Conservation (phyloP, 2,797 vertebrate species). For the Aldrovandia affinis region DNA sequence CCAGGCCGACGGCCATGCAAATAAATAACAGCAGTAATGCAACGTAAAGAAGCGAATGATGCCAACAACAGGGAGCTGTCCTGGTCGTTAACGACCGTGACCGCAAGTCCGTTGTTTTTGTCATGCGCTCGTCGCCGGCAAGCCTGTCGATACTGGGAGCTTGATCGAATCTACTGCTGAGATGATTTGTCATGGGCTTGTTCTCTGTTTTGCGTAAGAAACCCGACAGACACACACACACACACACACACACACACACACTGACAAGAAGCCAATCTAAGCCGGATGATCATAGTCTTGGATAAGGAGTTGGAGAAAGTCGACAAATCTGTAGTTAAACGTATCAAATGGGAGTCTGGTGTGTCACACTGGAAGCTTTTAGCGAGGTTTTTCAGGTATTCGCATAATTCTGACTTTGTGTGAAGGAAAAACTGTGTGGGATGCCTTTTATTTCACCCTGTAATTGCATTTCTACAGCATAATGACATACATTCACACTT, state of each 20-base stretch:
- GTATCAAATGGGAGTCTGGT: neutral
- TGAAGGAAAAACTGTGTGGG: conserved; percentile 32
- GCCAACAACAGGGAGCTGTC: neutral
- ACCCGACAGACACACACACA: too few relatives aligned
- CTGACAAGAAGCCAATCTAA: too few relatives aligned
- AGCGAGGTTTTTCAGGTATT: conserved; percentile 30
- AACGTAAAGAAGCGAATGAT: neutral
- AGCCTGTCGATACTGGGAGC: neutral
- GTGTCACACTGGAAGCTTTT: conserved; percentile 40
- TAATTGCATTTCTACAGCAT: conserved; percentile 45
- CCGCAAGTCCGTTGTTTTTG: neutral
- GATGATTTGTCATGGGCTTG: neutral
- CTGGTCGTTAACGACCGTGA: neutral
- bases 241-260: too few relatives aligned
- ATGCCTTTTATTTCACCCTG: conserved; percentile 33
- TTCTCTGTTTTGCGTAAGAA: neutral
- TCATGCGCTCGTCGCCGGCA: neutral
- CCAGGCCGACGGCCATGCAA: neutral
- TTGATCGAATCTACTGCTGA: neutral
- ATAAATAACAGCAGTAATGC: neutral
- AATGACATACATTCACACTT: conserved; percentile 46
- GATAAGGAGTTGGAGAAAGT: neutral
- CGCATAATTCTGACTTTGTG: conserved; percentile 41
- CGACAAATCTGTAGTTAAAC: neutral
- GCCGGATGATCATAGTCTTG: neutral